These are phyloP conservation scores for Campopleginae sp. DNA, from an alignment of 2,888 invertebrate genomes.

Conservation along the genomic window DNA sequence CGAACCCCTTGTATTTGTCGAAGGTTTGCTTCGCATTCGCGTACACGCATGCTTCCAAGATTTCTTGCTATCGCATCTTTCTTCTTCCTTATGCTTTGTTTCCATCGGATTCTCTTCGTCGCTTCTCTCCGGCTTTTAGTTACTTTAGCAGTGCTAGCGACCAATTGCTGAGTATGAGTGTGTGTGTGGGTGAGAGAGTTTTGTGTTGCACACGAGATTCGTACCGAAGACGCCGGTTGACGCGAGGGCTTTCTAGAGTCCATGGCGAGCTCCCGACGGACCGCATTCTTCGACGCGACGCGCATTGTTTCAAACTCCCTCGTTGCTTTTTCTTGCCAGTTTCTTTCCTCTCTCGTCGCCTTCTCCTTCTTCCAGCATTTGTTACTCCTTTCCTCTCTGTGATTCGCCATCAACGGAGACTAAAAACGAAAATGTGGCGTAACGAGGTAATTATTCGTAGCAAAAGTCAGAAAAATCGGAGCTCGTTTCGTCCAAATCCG, in stretches of 20 bases:
- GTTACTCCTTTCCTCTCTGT: constrained; percentile 53
- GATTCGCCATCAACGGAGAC: constrained; percentile 50
- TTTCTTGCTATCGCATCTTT: constrained; percentile 35
- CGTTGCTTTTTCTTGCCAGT: constrained; percentile 68
- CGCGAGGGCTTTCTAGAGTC: constrained; percentile 64
- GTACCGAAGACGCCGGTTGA: constrained; percentile 65
- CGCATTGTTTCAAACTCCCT: constrained; percentile 81
- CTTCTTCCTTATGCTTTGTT: constrained; percentile 9
- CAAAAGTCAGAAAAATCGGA: not conserved
- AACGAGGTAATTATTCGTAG: not conserved
- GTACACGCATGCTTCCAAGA: constrained; percentile 51
- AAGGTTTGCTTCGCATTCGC: constrained; percentile 63
- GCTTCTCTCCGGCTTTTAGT: constrained; percentile 61
- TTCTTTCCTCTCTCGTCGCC: constrained; percentile 68
- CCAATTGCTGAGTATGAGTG: not conserved
- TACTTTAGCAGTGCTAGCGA: constrained; percentile 46
- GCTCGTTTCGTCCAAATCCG: not conserved
- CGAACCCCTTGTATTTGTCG: constrained; percentile 78
- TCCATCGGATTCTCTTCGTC: constrained; percentile 42
- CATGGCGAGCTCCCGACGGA: constrained; percentile 80
- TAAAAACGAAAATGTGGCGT: not conserved
- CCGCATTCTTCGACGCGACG: constrained; percentile 83
- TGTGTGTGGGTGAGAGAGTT: constrained; percentile 10
- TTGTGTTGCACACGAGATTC: constrained; percentile 50
- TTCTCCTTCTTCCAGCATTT: constrained; percentile 62